Evolutionary conservation across 2,888 invertebrate species (phyloP).

Genomic region (Rugalucina vietnamica): DNA sequence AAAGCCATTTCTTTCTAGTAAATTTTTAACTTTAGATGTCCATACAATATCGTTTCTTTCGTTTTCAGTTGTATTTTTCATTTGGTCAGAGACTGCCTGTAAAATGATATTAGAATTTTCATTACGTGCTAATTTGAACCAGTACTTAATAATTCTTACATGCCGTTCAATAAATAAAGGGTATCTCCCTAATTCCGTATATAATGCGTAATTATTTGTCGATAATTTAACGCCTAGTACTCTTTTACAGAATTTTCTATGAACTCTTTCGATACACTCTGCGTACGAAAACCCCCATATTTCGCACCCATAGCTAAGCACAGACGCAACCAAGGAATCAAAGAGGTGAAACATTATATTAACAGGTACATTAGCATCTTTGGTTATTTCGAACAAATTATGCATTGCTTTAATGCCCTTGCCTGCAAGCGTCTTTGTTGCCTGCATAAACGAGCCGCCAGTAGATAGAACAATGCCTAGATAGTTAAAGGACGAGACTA

Average conservation of each 20-base stretch:
- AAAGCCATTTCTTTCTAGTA: not conserved
- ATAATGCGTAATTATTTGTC: not conserved
- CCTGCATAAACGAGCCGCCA: not conserved
- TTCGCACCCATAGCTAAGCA: not conserved
- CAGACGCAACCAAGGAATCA: not conserved
- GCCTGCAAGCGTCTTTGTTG: not conserved
- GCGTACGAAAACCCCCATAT: not conserved
- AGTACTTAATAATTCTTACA: not conserved
- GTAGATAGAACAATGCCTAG: not conserved
- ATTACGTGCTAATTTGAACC: not conserved
- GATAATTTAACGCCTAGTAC: not conserved
- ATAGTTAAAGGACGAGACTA: not conserved
- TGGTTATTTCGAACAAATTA: not conserved
- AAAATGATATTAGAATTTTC: not conserved
- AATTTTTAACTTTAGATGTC: not conserved
- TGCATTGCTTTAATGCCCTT: not conserved
- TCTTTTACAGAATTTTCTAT: not conserved
- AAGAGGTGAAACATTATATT: not conserved
- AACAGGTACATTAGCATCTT: not conserved
- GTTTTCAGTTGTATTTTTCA: not conserved
- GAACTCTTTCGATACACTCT: not conserved
- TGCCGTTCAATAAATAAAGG: not conserved
- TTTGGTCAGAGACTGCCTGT: not conserved
- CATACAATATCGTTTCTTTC: not conserved
- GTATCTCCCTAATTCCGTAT: not conserved